Base-by-base conservation (phyloP, 2,888 invertebrate species). In the Phania funesta region DNA sequence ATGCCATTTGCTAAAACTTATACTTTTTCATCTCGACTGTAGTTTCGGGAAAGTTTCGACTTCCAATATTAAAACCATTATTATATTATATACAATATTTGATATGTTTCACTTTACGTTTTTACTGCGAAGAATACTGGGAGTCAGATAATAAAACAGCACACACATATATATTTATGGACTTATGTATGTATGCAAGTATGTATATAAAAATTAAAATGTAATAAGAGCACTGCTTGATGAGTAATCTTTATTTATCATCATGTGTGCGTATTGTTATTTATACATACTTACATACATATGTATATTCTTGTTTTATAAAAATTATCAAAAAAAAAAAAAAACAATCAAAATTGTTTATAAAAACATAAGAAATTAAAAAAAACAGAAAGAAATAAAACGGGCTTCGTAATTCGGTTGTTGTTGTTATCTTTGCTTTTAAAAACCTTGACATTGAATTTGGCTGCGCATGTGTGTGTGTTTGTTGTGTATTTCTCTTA, bases 401-500 rank as follows among this genome's bases (percentile, higher is more conserved):
- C 32, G 4, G 24, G 44, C 60, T 54, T 64, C 29, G 60, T 70
- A 52, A 65, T 60, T 65, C 3, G 16, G 41, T 32, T 54, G 44
- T 67, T 73, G 38, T 44, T 68, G 41, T 64, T 44, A 16, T 41
- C 8, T 32, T 68, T 24, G 41, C 18, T 62, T 62, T 29, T 16
- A 16, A 44, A 18, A 82, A 75, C 82, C 82, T 82, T 82, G 82
- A 82, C 82, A 82, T 82, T 82, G 82, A 82, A 78, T 82, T 81
- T 76, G 58, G 65, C n/a, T 64, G 73, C 54, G 44, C 26, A 54
- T 32, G n/a, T n/a, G 58, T 71, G 18, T 64, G 73, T 62, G 44
- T 35, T 62, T 32, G n/a, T n/a, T n/a, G n/a, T 62, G 16, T 7
- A 26, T 64, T 48, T 29, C 8, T 20, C 60, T 70, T 62, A 16